phyloP scores from a whole-genome alignment of 1,140 invertebrate genomes.

The Drosophila arawakana region DNA sequence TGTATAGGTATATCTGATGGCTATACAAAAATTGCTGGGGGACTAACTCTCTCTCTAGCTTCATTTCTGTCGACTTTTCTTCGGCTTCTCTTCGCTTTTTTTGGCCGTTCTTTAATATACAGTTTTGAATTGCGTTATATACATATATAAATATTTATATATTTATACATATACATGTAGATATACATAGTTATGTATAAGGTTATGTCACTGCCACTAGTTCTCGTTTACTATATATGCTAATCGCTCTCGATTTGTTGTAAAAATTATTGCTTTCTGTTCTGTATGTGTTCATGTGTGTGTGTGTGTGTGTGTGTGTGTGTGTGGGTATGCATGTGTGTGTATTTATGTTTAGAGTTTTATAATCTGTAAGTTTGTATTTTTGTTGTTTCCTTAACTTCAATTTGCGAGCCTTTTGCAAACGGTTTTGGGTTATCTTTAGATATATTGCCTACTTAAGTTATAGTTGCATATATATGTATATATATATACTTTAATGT shows the following conservation, averaged over 20 bases:
- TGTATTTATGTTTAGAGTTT: conserved; percentile 27
- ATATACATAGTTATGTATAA: conserved; percentile 45
- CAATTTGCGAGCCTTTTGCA: conserved; percentile 74
- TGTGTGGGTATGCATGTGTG: conserved; percentile 12
- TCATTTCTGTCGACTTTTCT: neutral
- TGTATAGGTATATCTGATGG: conserved; percentile 60
- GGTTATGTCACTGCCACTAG: conserved; percentile 71
- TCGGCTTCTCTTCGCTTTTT: conserved; percentile 7
- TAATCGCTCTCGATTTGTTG: conserved; percentile 44
- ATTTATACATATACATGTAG: conserved; percentile 32
- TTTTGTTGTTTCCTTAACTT: conserved; percentile 53
- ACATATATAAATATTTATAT: conserved; percentile 27
- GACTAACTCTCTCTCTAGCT: conserved; percentile 8
- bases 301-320: conserved; percentile 40
- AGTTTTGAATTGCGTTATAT: conserved; percentile 32
- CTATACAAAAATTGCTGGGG: conserved; percentile 38
- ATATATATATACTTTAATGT: conserved; percentile 48
- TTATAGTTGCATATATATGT: conserved; percentile 72
- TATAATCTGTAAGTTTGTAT: conserved; percentile 3
- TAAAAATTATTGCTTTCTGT: conserved; percentile 81
- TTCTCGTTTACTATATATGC: conserved; percentile 44
- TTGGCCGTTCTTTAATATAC: conserved; percentile 58
- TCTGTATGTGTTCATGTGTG: conserved; percentile 46
- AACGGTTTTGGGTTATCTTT: conserved; percentile 69
- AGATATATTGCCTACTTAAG: conserved; percentile 77